Percentiles rank a stretch among this genome's conserved stretches.
These are phyloP conservation scores for Ginglymostoma cirratum DNA, from an alignment of 2,113 vertebrate genomes.

Conservation along the genomic window DNA sequence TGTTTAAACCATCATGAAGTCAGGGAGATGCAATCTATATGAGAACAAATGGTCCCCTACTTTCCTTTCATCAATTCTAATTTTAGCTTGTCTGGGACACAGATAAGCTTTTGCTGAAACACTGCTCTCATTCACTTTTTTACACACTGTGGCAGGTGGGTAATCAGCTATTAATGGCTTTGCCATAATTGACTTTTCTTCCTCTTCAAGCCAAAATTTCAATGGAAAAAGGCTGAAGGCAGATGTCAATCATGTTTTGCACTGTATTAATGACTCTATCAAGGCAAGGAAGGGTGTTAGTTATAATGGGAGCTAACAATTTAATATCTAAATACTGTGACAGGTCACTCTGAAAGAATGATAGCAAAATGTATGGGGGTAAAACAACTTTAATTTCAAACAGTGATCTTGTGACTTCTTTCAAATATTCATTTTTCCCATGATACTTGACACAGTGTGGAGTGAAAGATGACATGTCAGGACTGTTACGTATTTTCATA, in stretches of 20 bases:
- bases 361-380: background rate
- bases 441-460: background rate
- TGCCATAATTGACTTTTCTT: slow-evolving; percentile 20
- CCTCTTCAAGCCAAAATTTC: too few species aligned
- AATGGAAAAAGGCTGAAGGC: background rate
- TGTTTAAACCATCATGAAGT: background rate
- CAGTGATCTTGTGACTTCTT: background rate
- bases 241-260: background rate
- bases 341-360: background rate
- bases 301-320: background rate
- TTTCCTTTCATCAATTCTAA: slow-evolving; percentile 13
- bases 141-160: background rate
- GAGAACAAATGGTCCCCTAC: slow-evolving; percentile 22
- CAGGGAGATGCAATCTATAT: slow-evolving; percentile 30
- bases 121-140: background rate
- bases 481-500: background rate
- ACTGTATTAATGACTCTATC: slow-evolving; percentile 19
- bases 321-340: slow-evolving; percentile 7
- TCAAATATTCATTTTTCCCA: background rate
- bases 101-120: slow-evolving; percentile 4
- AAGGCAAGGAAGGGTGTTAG: background rate
- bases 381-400: background rate
- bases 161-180: slow-evolving; percentile 35
- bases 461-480: background rate
- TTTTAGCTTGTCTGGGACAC: background rate